Evolutionary conservation across 2,888 invertebrate genomes (phyloP).

Genomic region (Pachymerium ferrugineum): DNA sequence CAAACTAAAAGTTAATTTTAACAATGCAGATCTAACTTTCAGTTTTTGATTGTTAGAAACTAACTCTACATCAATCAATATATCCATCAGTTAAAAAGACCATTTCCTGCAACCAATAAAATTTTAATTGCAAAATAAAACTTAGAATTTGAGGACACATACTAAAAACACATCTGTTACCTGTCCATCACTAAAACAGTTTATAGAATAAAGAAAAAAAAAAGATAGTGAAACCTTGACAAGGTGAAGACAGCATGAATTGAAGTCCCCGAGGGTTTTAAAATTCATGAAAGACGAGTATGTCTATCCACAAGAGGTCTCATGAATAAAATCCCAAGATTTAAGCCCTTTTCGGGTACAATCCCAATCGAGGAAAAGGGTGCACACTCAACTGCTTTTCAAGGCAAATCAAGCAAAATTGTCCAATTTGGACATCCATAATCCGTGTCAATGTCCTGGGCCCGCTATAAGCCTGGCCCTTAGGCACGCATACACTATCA

Average conservation of each 20-base stretch:
- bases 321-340: not conserved
- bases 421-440: constrained; percentile 6
- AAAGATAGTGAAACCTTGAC: not conserved
- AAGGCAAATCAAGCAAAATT: constrained; percentile 16
- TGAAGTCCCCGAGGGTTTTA: not conserved
- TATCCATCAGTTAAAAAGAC: too few species aligned
- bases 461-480: not conserved
- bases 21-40: too few species aligned
- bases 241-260: constrained; percentile 15
- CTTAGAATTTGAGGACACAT: too few species aligned
- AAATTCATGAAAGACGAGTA: not conserved
- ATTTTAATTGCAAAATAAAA: not conserved
- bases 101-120: too few species aligned
- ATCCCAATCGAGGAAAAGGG: constrained; percentile 1
- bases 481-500: not conserved
- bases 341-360: constrained; percentile 14
- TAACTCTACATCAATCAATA: too few species aligned
- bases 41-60: too few species aligned
- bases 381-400: not conserved
- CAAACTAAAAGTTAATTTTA: too few species aligned
- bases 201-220: not conserved
- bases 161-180: not conserved
- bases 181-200: not conserved
- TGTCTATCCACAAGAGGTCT: not conserved
- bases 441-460: constrained; percentile 20